Evolutionary conservation across 2,113 vertebrate species (phyloP).

Genomic region (Plotosus lineatus): DNA sequence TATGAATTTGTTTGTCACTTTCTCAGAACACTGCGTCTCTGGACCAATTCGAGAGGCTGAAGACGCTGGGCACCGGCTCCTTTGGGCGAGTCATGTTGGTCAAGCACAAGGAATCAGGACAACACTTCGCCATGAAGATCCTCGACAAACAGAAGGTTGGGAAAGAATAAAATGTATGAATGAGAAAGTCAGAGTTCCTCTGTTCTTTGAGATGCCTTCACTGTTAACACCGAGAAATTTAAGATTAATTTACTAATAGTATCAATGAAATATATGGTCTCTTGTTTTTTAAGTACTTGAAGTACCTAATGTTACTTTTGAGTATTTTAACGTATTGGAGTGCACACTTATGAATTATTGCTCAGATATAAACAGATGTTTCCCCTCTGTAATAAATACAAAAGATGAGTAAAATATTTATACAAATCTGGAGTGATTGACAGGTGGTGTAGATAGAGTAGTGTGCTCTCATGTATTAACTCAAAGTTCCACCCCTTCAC

Average conservation of each 20-base stretch:
- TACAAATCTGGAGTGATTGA: neutral
- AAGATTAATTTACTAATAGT: too few species aligned
- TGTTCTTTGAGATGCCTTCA: too few species aligned
- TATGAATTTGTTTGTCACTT: neutral
- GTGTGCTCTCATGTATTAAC: too few species aligned
- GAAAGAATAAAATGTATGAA: neutral
- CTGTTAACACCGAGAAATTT: too few species aligned
- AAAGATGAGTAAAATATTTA: neutral
- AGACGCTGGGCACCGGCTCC: conserved; percentile 91
- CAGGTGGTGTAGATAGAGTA: neutral
- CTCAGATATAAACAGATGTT: too few species aligned
- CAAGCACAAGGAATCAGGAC: conserved; percentile 84
- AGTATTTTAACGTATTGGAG: too few species aligned
- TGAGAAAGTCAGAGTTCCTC: too few species aligned
- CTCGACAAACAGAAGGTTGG: conserved; percentile 92
- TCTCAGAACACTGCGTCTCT: conserved; percentile 85
- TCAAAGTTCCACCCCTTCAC: neutral
- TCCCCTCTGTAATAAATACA: neutral
- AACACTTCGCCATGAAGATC: conserved; percentile 94
- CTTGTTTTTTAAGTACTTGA: too few species aligned
- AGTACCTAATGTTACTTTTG: too few species aligned
- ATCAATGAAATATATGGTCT: too few species aligned
- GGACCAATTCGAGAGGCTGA: conserved; percentile 90
- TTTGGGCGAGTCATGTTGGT: conserved; percentile 94
- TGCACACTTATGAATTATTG: too few species aligned